Conservation (phyloP, 2,113 vertebrate genomes). For the Scopus umbretta region DNA sequence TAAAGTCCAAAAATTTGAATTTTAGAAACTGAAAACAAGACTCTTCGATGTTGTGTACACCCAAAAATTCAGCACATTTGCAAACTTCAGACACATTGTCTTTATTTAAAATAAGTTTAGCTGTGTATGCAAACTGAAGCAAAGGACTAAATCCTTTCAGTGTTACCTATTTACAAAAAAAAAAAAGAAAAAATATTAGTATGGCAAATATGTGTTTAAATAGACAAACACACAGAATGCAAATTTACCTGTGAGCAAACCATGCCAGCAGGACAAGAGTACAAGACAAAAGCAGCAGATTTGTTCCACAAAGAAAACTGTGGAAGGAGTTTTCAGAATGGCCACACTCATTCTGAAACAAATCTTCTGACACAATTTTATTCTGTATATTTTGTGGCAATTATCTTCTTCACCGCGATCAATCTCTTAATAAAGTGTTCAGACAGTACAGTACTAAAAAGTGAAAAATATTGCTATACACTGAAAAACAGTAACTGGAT, state of each 20-base stretch:
- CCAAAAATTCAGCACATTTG: conserved; percentile 85
- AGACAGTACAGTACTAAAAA: neutral
- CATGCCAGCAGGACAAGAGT: neutral
- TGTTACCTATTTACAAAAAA: conserved; percentile 77
- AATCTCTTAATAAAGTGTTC: neutral
- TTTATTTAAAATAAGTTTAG: conserved; percentile 89
- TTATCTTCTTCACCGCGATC: neutral
- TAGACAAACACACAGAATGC: neutral
- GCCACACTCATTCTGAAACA: neutral
- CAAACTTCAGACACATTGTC: conserved; percentile 90
- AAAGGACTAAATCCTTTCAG: conserved; percentile 91
- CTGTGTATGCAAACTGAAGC: conserved; percentile 95
- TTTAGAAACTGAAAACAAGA: conserved; percentile 94
- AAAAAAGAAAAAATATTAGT: neutral
- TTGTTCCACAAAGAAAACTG: neutral
- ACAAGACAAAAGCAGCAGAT: neutral
- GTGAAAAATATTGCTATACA: neutral
- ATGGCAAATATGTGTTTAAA: neutral
- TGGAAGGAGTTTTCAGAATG: neutral
- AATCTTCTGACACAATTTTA: neutral
- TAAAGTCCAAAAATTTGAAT: conserved; percentile 82
- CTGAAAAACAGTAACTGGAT: neutral
- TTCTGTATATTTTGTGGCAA: neutral
- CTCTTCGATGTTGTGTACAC: conserved; percentile 87
- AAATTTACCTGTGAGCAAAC: neutral